A percentile compares a stretch with the other conserved stretches of the same genome.
phyloP scores from a whole-genome alignment of 2,888 invertebrate species.

The Acrobasis suavella region DNA sequence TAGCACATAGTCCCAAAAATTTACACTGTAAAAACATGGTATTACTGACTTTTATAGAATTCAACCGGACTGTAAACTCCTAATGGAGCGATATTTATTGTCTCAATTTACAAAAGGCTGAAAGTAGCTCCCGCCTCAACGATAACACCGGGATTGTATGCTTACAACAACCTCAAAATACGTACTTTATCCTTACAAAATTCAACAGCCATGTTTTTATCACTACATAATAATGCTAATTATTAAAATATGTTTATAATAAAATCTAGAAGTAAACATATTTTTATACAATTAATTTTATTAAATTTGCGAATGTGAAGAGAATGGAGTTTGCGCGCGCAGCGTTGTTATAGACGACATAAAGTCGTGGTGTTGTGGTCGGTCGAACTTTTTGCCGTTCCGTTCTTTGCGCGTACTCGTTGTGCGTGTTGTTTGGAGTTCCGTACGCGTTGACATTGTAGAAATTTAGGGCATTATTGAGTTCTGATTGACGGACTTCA shows the following conservation, averaged over 20 bases:
- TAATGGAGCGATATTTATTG: slow-evolving; percentile 51
- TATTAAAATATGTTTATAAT: slow-evolving; percentile 30
- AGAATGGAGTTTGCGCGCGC: slow-evolving; percentile 26
- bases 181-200: slow-evolving; percentile 64
- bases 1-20: neutral
- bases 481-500: slow-evolving; percentile 61
- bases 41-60: slow-evolving; percentile 19
- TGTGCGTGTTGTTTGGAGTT: slow-evolving; percentile 57
- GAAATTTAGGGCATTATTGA: slow-evolving; percentile 67
- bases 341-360: slow-evolving; percentile 58
- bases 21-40: slow-evolving; percentile 18
- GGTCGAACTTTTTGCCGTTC: slow-evolving; percentile 75
- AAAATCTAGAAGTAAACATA: slow-evolving; percentile 25
- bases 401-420: slow-evolving; percentile 68
- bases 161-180: slow-evolving; percentile 72
- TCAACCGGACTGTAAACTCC: neutral
- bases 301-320: slow-evolving; percentile 32
- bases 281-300: slow-evolving; percentile 42
- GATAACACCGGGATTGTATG: slow-evolving; percentile 59
- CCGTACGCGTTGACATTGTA: slow-evolving; percentile 60
- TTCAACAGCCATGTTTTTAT: slow-evolving; percentile 79
- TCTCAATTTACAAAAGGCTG: slow-evolving; percentile 64
- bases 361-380: slow-evolving; percentile 65
- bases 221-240: slow-evolving; percentile 59
- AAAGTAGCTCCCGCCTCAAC: slow-evolving; percentile 53